Evolutionary conservation across 2,113 vertebrate species (phyloP).

Genomic region (Lophotis ruficrista): DNA sequence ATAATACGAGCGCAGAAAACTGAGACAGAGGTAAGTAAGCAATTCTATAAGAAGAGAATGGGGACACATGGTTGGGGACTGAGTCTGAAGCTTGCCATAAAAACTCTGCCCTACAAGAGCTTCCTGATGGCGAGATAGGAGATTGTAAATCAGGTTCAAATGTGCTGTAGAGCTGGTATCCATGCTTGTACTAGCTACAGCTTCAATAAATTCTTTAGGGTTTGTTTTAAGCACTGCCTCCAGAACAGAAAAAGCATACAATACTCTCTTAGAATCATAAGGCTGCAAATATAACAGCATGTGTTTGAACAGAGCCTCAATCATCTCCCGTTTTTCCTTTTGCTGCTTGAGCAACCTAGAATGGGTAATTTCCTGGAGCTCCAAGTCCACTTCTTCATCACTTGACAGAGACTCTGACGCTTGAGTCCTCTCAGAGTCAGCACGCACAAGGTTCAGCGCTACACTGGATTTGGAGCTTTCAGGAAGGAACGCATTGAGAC

Average conservation of each 20-base stretch:
- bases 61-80: conserved; percentile 75
- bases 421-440: conserved; percentile 90
- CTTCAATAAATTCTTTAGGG: conserved; percentile 88
- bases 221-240: conserved; percentile 91
- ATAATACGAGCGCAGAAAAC: conserved; percentile 91
- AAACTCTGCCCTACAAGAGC: conserved; percentile 88
- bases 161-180: conserved; percentile 92
- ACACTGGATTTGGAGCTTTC: conserved; percentile 33
- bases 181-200: conserved; percentile 84
- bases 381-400: conserved; percentile 88
- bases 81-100: conserved; percentile 84
- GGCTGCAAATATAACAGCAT: conserved; percentile 87
- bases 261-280: conserved; percentile 85
- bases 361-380: conserved; percentile 85
- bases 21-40: conserved; percentile 88
- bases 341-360: conserved; percentile 83
- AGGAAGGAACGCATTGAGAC: background rate
- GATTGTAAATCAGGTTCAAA: conserved; percentile 92
- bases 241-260: conserved; percentile 89
- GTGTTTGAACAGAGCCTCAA: conserved; percentile 89
- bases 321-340: conserved; percentile 83
- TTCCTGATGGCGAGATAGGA: conserved; percentile 93
- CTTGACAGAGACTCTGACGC: conserved; percentile 93
- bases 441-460: conserved; percentile 61
- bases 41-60: conserved; percentile 90